Percentiles rank a stretch among this genome's conserved stretches.
phyloP scores from a whole-genome alignment of 1,140 invertebrate genomes.

The Apis dorsata region DNA sequence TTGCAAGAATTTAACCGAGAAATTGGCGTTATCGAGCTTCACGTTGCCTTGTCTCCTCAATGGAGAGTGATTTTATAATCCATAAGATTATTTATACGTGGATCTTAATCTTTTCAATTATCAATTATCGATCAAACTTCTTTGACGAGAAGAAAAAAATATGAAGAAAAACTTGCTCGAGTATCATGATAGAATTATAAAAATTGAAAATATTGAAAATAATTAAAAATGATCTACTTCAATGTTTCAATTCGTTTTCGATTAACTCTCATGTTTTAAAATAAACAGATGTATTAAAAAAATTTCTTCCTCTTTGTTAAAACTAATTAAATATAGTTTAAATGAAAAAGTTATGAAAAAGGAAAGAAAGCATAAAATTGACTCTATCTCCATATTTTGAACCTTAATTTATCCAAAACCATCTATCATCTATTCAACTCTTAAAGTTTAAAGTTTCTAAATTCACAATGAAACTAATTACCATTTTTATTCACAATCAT shows the following conservation, averaged over 20 bases:
- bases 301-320: no score
- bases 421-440: neutral
- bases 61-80: neutral
- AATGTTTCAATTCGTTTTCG: no score
- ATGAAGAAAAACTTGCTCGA: no score
- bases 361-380: neutral
- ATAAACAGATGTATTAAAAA: no score
- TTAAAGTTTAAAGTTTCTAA: neutral
- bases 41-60: neutral
- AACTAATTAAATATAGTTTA: no score
- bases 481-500: no score
- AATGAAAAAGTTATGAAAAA: no score
- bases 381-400: no score
- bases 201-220: no score
- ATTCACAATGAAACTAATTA: neutral
- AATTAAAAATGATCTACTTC: no score
- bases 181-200: no score
- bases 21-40: conserved; percentile 6
- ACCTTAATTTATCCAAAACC: neutral
- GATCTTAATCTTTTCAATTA: neutral
- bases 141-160: neutral
- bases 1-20: conserved; percentile 7
- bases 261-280: no score
- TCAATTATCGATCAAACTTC: neutral
- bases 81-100: neutral